Base-by-base conservation (phyloP, 2,797 vertebrate species). In the Propithecus perrieri region DNA sequence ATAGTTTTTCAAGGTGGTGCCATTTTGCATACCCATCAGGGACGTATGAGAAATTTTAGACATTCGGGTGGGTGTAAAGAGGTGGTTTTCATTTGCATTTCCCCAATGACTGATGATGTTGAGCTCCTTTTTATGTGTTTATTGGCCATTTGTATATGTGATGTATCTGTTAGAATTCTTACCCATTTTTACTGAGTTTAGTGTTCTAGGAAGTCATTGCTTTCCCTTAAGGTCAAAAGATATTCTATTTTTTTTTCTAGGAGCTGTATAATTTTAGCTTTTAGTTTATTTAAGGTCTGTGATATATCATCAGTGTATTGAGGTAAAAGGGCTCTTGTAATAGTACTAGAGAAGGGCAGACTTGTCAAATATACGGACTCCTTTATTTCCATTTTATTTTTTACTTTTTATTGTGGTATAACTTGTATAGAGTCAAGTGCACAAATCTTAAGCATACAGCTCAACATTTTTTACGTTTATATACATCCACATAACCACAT, bases 131-230 rank as follows among this genome's bases (percentile, higher is more conserved):
- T 80, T 57, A 53, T n/a, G 20, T 76, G 28, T 18, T 75, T 33
- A 80, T 24, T 83, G 55, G 72, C 33, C 71, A 76, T 48, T 38
- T 72, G 65, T 50, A 11, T 50, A 43, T 86, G 55, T 65, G 43
- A 69, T 65, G 11, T 69, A 3, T 69, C 89, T 41, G 48, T 22
- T 87, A 92, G 84, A 84, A 83, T 84, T 85, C 72, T 81, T 85
- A 80, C 50, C 59, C n/a, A 5, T 18, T 93, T 97, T 95, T 69
- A 80, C 5, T 59, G n/a, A 78, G 87, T 90, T 90, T 72, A 63
- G 35, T 61, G 35, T 74, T 84, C 78, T 94, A 86, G 61, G 46
- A 69, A 69, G 78, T 75, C 57, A 90, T 15, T 48, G 38, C 50
- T 24, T 83, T 85, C 81, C 48, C 20, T 91, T 9, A 57, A 43